phyloP scores from a whole-genome alignment of 2,888 invertebrate species.

The Dorcus hopei region DNA sequence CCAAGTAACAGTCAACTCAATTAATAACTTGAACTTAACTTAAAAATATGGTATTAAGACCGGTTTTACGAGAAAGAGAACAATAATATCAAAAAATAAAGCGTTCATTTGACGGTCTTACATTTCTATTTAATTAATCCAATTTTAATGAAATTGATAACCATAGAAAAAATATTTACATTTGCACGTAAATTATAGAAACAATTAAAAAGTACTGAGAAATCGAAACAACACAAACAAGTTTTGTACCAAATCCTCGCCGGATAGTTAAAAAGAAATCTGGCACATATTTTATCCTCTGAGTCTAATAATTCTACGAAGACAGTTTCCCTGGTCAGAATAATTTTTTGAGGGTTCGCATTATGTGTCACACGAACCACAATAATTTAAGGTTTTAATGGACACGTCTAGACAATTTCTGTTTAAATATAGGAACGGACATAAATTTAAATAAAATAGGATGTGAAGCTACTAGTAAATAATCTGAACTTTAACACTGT shows the following conservation, averaged over 20 bases:
- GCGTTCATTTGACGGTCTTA: too few species aligned
- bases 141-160: too few species aligned
- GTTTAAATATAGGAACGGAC: neutral
- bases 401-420: conserved; percentile 9
- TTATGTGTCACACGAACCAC: conserved; percentile 45
- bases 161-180: too few species aligned
- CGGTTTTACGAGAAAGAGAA: too few species aligned
- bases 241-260: neutral
- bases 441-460: neutral
- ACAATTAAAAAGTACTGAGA: too few species aligned
- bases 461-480: neutral
- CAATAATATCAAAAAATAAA: too few species aligned
- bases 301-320: conserved; percentile 37
- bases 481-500: neutral
- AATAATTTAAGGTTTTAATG: conserved; percentile 45
- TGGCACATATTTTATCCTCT: conserved; percentile 32
- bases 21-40: too few species aligned
- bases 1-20: too few species aligned
- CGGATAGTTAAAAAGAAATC: neutral
- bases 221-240: neutral
- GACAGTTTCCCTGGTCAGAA: conserved; percentile 4
- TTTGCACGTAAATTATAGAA: too few species aligned
- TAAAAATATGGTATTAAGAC: too few species aligned
- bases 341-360: conserved; percentile 36
- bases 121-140: too few species aligned